Percentiles rank a stretch among this genome's conserved stretches.
Conservation (phyloP, 2,113 vertebrate species). For the Macquaria ambigua region DNA sequence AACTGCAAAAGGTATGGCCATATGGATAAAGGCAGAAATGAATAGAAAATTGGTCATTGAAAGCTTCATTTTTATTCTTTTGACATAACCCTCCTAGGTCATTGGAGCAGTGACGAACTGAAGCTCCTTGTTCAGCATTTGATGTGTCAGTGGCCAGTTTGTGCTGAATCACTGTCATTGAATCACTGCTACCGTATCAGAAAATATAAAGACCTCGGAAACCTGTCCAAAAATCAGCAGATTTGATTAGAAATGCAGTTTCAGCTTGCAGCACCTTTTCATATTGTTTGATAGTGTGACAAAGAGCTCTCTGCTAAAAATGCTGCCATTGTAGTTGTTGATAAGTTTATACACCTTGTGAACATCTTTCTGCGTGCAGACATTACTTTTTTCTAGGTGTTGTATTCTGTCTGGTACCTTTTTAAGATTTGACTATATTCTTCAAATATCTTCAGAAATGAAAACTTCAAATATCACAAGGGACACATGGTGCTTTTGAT, state of each 20-base stretch:
- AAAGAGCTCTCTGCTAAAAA: conserved; percentile 39
- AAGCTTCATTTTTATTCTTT: background rate
- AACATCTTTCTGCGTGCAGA: conserved; percentile 20
- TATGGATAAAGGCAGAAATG: background rate
- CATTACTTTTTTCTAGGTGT: background rate
- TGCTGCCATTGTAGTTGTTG: conserved; percentile 40
- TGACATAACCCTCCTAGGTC: background rate
- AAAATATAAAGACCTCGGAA: conserved; percentile 40
- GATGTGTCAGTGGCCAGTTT: conserved; percentile 52
- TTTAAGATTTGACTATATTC: conserved; percentile 1
- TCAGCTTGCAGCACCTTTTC: conserved; percentile 12
- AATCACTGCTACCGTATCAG: conserved; percentile 35
- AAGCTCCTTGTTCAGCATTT: conserved; percentile 26
- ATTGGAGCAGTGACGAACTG: conserved; percentile 4
- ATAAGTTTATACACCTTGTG: conserved; percentile 33
- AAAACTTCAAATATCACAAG: background rate
- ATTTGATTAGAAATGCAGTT: conserved; percentile 32
- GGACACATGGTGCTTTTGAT: background rate
- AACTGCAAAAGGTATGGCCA: conserved; percentile 91
- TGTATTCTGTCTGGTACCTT: background rate
- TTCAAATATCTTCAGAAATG: background rate
- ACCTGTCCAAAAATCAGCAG: conserved; percentile 27
- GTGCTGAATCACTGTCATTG: conserved; percentile 62
- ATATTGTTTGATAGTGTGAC: conserved; percentile 18
- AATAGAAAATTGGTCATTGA: background rate